Evolutionary conservation across 23 tunicate genomes (phyloP).

Genomic region (Diplosoma virens): DNA sequence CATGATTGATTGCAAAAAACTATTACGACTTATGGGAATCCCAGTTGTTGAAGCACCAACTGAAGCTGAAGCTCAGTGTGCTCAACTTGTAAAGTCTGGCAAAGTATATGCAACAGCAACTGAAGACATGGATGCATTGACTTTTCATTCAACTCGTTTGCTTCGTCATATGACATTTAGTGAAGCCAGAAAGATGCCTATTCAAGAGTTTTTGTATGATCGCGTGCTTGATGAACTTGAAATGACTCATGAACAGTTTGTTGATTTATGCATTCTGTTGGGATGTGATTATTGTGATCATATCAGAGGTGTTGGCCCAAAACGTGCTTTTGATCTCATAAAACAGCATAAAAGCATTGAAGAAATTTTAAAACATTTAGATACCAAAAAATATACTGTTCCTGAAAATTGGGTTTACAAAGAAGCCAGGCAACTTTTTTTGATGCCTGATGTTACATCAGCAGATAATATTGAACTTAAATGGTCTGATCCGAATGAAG

Average conservation of each 20-base stretch:
- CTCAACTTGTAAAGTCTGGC: conserved; percentile 63
- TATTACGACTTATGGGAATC: conserved; percentile 79
- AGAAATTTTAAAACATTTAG: conserved; percentile 61
- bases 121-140: conserved; percentile 92
- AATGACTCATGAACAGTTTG: conserved; percentile 79
- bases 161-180: conserved; percentile 95
- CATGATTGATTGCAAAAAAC: conserved; percentile 78
- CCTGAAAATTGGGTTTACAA: conserved; percentile 78
- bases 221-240: conserved; percentile 74
- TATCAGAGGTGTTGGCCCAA: conserved; percentile 90
- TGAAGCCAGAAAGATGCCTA: conserved; percentile 94
- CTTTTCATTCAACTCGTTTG: conserved; percentile 65
- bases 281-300: conserved; percentile 91
- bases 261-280: conserved; percentile 84
- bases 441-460: conserved; percentile 67
- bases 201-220: conserved; percentile 82
- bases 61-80: conserved; percentile 99
- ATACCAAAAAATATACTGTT: conserved; percentile 75
- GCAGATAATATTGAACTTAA: conserved; percentile 62
- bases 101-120: conserved; percentile 88
- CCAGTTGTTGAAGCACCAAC: conserved; percentile 90
- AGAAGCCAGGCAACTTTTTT: conserved; percentile 80
- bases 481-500: conserved; percentile 80
- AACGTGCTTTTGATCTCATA: conserved; percentile 86
- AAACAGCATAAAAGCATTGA: conserved; percentile 90